phyloP scores from a whole-genome alignment of 2,797 vertebrate species.

The Acomys russatus region DNA sequence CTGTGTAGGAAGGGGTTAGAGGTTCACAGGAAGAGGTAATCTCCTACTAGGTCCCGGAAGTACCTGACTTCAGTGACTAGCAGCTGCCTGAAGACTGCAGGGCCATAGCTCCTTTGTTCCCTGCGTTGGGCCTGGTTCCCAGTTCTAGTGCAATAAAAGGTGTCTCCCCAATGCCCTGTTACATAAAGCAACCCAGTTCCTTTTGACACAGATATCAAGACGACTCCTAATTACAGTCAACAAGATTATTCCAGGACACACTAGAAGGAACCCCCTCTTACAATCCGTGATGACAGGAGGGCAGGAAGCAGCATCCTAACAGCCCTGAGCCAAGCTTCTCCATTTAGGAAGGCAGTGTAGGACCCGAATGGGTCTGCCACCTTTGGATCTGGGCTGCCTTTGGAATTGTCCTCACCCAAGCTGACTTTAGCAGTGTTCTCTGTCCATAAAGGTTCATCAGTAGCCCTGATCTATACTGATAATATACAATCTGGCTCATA shows the following conservation, averaged over 20 bases:
- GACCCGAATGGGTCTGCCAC: neutral
- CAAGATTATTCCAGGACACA: conserved; percentile 25
- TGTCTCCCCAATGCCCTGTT: neutral
- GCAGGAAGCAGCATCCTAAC: neutral
- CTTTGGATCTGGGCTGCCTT: neutral
- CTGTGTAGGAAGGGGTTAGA: neutral
- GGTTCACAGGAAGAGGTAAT: neutral
- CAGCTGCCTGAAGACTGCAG: conserved; percentile 15
- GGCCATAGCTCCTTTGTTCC: conserved; percentile 1
- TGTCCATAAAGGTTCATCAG: neutral
- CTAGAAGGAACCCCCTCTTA: neutral
- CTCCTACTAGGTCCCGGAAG: neutral
- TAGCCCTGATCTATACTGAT: neutral
- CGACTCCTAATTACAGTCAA: conserved; percentile 29
- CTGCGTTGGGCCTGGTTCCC: conserved; percentile 6
- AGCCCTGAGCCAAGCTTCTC: neutral
- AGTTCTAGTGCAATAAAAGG: neutral
- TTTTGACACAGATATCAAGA: conserved; percentile 16
- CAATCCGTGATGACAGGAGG: neutral
- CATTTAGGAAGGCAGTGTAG: neutral
- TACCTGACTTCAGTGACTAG: neutral
- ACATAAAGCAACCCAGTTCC: neutral
- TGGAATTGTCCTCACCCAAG: neutral
- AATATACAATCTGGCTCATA: neutral
- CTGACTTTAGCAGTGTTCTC: neutral